Evolutionary conservation across 1,140 invertebrate genomes (phyloP).

Genomic region (Portunus trituberculatus): DNA sequence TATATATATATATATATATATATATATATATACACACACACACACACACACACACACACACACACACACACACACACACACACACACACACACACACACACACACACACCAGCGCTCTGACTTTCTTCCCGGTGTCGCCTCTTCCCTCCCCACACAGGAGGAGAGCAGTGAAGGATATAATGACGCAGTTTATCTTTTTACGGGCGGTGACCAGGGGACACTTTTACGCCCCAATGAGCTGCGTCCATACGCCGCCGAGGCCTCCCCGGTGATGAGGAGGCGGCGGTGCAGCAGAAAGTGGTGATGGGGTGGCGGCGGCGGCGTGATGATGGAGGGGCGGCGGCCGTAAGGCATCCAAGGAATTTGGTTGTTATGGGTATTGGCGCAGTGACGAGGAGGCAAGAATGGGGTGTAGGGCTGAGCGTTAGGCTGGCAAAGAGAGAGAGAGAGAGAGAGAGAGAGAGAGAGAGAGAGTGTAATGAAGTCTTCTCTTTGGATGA

Average conservation of each 20-base stretch:
- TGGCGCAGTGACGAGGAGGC: background rate
- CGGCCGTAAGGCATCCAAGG: background rate
- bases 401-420: background rate
- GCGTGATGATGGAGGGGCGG: background rate
- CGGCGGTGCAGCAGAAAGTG: background rate
- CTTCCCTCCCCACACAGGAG: background rate
- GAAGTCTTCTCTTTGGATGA: too few relatives aligned
- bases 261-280: background rate
- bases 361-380: background rate
- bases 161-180: constrained; percentile 57
- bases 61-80: constrained; percentile 20
- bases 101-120: background rate
- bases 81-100: constrained; percentile 15
- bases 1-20: too few relatives aligned
- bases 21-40: too few relatives aligned
- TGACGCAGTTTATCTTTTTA: constrained; percentile 61
- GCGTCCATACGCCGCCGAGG: background rate
- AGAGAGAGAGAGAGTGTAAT: background rate
- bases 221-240: constrained; percentile 40
- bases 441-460: too few relatives aligned
- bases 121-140: background rate
- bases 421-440: background rate
- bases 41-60: constrained; percentile 13
- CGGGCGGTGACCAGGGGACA: background rate
- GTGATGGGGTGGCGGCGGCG: background rate